These are phyloP conservation scores for Pseudonaja textilis DNA, from an alignment of 2,113 vertebrate genomes.

Conservation along the genomic window DNA sequence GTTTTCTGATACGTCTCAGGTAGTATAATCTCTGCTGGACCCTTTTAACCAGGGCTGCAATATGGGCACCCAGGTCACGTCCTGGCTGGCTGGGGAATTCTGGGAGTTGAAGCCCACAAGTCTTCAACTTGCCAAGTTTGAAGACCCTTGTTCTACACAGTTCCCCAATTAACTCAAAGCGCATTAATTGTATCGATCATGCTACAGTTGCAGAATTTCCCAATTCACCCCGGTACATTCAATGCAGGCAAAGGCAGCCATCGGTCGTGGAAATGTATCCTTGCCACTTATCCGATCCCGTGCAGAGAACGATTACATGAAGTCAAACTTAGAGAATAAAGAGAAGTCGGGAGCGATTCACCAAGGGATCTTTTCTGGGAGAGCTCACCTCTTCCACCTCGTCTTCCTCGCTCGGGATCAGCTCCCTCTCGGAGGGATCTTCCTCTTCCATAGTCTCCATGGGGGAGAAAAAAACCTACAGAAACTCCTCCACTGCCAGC, in stretches of 20 bases:
- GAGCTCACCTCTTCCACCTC: neutral
- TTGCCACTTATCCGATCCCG: neutral
- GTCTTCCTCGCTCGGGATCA: neutral
- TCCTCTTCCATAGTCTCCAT: neutral
- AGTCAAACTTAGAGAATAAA: neutral
- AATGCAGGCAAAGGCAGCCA: neutral
- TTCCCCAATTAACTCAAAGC: too few species aligned
- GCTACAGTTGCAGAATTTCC: neutral
- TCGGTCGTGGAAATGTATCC: neutral
- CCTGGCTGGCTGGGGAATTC: too few species aligned
- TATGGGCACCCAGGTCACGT: too few species aligned
- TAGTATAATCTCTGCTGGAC: too few species aligned
- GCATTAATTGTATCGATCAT: neutral
- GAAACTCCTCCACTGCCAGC: neutral
- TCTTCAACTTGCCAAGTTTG: too few species aligned
- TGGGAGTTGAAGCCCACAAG: too few species aligned
- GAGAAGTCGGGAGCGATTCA: neutral
- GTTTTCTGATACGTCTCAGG: too few species aligned
- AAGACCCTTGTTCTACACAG: too few species aligned
- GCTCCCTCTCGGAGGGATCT: neutral
- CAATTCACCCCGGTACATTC: neutral
- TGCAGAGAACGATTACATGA: neutral
- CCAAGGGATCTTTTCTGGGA: neutral
- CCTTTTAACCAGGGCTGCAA: too few species aligned
- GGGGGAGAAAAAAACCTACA: too few species aligned